These are phyloP conservation scores for Panthera uncia DNA, from an alignment of 2,113 vertebrate species.

Conservation along the genomic window DNA sequence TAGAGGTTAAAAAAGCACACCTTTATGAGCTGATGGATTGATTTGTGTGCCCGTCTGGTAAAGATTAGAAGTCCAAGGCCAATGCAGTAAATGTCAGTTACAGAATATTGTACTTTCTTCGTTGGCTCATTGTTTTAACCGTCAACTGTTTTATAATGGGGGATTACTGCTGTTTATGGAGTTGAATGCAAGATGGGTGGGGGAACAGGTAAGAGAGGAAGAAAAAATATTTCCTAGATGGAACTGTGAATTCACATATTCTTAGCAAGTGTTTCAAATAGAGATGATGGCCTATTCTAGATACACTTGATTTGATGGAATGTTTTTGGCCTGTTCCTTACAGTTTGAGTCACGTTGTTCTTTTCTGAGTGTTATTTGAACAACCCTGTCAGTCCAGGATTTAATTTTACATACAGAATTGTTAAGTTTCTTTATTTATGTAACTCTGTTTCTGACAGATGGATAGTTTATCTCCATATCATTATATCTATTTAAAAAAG, in stretches of 20 bases:
- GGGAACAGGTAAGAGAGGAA: slow-evolving; percentile 65
- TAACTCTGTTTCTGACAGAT: neutral
- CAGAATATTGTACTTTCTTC: slow-evolving; percentile 84
- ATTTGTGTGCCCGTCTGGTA: slow-evolving; percentile 95
- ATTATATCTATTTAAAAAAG: neutral
- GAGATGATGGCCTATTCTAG: neutral
- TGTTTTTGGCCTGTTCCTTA: neutral
- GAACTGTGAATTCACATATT: neutral
- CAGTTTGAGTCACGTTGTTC: neutral
- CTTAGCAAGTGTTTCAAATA: slow-evolving; percentile 58
- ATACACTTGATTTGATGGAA: neutral
- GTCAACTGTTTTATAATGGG: slow-evolving; percentile 80
- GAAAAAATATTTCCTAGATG: slow-evolving; percentile 41
- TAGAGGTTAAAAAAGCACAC: slow-evolving; percentile 96
- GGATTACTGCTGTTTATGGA: slow-evolving; percentile 75
- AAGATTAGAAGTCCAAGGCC: slow-evolving; percentile 98
- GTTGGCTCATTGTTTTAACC: slow-evolving; percentile 84
- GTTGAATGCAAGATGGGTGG: slow-evolving; percentile 43
- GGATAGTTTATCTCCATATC: neutral
- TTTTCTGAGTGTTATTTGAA: slow-evolving; percentile 8
- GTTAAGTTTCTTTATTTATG: neutral
- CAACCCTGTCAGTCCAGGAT: neutral
- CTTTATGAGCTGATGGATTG: slow-evolving; percentile 97
- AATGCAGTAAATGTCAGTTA: slow-evolving; percentile 90
- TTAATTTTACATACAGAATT: slow-evolving; percentile 9